A percentile compares a stretch with the other conserved stretches of the same genome.
Evolutionary conservation across 2,888 invertebrate species (phyloP).

Genomic region (Polymixis flavicincta): DNA sequence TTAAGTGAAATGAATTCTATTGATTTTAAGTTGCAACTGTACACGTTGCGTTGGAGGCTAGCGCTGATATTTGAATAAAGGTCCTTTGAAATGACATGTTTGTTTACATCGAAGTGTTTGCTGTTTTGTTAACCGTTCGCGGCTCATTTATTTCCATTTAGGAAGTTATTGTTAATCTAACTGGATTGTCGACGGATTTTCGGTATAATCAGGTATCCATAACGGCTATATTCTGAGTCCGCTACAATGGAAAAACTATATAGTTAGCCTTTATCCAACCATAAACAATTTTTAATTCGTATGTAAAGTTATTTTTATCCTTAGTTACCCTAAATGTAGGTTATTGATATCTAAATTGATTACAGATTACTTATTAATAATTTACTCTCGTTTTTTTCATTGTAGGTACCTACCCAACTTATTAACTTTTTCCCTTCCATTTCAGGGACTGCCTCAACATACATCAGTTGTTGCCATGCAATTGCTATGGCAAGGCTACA

Average conservation of each 20-base stretch:
- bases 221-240: neutral
- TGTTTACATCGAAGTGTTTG: neutral
- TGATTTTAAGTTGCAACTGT: constrained; percentile 47
- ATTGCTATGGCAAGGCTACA: neutral
- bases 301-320: neutral
- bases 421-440: neutral
- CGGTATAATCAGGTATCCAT: neutral
- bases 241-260: neutral
- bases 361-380: neutral
- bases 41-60: constrained; percentile 22
- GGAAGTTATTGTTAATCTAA: neutral
- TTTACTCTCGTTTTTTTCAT: neutral
- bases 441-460: constrained; percentile 7
- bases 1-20: constrained; percentile 58
- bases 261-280: constrained; percentile 3
- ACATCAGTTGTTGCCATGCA: neutral
- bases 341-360: constrained; percentile 9
- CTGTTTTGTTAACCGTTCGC: neutral
- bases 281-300: neutral
- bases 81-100: neutral
- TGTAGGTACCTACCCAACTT: neutral
- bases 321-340: neutral
- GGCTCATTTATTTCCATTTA: neutral
- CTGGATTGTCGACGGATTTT: constrained; percentile 6
- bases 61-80: constrained; percentile 31